Base-by-base conservation (phyloP, 2,797 vertebrate species). In the Trematomus bernacchii region DNA sequence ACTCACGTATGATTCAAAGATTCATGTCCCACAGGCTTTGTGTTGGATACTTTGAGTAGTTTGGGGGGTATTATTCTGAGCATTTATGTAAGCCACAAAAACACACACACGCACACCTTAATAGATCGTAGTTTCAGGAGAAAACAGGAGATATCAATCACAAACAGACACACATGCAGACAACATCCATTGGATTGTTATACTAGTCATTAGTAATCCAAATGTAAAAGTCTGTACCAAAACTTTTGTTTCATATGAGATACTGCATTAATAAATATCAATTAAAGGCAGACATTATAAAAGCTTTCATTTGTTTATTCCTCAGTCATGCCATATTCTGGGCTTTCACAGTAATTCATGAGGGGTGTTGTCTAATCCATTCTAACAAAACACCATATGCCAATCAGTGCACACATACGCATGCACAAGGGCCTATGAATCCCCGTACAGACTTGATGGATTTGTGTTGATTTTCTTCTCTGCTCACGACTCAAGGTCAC, bases 401-500 rank as follows among this genome's bases (percentile, higher is more conserved):
- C 78, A 71, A 72, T 73, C 65, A 76, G 79, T 11, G 59, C 52
- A 62, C 68, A 52, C 52, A 57, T 15, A 64, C 6, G 8, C 46
- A 2, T 71, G 50, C 71, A 62, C 43, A 1, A 37, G 44, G 76
- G 70, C 76, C 66, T 73, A 55, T 1, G 15, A 78, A 55, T 59
- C 60, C 30, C 3, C n/a, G 75, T 79, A 72, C 74, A 54, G 53
- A 61, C 77, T 78, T 51, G 0, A 77, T 62, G 80, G 67, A 73
- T 87, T 66, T 62, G 57, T 64, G 66, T 79, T 71, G 65, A 82
- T 84, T 84, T 78, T 79, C 55, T 60, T 59, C 63, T 71, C 82
- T 3, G 44, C 85, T 86, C 84, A 81, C 66, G 21, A 52, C 84
- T 87, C 85, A 92, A 93, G 93, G 92, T 93, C 88, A 69, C 0